Conservation (phyloP, 2,888 invertebrate genomes). For the Cantharis nigra region DNA sequence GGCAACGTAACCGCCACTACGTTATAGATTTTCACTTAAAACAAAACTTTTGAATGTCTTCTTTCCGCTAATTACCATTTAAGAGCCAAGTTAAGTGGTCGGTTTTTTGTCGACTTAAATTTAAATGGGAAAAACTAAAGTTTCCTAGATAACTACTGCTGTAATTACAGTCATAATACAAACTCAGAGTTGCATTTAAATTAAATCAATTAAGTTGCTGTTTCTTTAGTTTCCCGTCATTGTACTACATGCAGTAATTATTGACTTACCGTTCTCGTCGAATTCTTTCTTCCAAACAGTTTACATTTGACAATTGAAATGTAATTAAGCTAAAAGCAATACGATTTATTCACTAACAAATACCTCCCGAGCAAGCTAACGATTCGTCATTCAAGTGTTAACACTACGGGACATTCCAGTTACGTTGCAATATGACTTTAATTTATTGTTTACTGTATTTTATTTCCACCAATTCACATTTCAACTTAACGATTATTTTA, state of each 20-base stretch:
- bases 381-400: not conserved
- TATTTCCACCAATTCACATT: no score
- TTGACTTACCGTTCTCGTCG: not conserved
- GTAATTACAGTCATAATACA: not conserved
- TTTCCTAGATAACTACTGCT: not conserved
- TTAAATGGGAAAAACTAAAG: not conserved
- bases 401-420: not conserved
- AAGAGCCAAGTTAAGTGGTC: not conserved
- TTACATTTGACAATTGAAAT: not conserved
- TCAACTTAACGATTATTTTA: no score
- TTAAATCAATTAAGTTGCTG: not conserved
- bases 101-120: not conserved
- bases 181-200: not conserved
- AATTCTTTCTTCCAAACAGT: not conserved
- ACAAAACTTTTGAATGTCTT: not conserved
- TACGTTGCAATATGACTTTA: no score
- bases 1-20: not conserved
- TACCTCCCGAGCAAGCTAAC: not conserved
- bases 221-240: not conserved
- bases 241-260: not conserved
- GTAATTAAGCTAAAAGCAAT: not conserved
- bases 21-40: not conserved
- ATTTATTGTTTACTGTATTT: no score
- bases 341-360: not conserved
- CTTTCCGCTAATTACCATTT: not conserved